Evolutionary conservation across 2,113 vertebrate species (phyloP).

Genomic region (Hippolais icterina): DNA sequence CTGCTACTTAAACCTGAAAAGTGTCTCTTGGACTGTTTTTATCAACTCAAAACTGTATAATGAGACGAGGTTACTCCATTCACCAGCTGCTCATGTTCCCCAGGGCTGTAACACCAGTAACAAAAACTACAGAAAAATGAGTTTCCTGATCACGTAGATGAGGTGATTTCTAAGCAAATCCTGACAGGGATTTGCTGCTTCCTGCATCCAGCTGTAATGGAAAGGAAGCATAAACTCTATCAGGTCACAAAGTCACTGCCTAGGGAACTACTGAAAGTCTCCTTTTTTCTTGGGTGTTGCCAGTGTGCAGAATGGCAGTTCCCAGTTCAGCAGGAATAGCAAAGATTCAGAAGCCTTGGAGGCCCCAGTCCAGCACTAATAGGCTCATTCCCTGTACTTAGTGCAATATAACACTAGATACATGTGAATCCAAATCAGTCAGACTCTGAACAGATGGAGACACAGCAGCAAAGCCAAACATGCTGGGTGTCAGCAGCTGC

Average conservation of each 20-base stretch:
- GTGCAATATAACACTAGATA: not conserved
- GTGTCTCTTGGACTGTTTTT: not conserved
- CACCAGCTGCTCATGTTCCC: accelerated
- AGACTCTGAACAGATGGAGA: not conserved
- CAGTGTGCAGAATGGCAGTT: not conserved
- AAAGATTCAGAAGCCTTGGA: not conserved
- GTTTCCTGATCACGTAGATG: not conserved
- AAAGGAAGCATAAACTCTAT: not conserved
- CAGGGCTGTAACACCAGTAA: not conserved
- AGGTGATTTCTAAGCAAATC: not conserved
- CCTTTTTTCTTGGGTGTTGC: not conserved
- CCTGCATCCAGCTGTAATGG: not conserved
- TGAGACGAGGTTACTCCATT: accelerated
- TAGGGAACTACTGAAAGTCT: not conserved
- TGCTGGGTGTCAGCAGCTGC: accelerated
- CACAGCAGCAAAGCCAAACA: not conserved
- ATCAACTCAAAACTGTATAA: not conserved
- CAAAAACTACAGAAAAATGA: not conserved
- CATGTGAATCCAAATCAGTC: accelerated
- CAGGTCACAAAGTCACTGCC: accelerated
- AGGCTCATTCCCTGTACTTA: not conserved
- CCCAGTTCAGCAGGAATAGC: not conserved
- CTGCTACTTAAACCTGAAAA: not conserved
- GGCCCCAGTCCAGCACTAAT: not conserved
- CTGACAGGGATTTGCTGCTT: not conserved